Evolutionary conservation across 2,888 invertebrate genomes (phyloP), one percentile per base, ranked within the genome.

Genomic region (Plemyria rubiginata): DNA sequence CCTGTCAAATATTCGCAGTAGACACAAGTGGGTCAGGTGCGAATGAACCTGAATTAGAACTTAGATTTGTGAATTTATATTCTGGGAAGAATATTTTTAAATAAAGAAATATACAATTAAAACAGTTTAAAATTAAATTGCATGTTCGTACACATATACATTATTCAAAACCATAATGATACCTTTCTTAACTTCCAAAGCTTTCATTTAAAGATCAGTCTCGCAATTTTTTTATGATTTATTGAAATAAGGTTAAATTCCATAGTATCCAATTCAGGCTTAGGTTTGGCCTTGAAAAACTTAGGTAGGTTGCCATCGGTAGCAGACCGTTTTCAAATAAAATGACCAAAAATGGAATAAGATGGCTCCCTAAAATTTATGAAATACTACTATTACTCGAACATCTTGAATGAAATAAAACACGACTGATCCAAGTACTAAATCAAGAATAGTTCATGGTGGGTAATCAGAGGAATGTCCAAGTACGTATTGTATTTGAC

Each of bases 261-360:
- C 63, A 66, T 65, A 68, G 66, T 68, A 68, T 65, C 65, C 66
- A 65, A 62, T 70, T 55, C 62, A 41, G 65, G 59, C 46, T 60
- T 48, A 61, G 62, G 62, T 58, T 65, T 54, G 57, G 55, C 61
- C 60, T 65, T 68, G 68, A 68, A 70, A 68, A 70, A 65, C 61
- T 70, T 66, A 65, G 46, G 13, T 48, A 62, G 55, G 57, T 63
- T 68, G 22, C 62, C 54, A 43, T 48, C 16, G 22, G 51, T 4
- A 62, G 54, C 60, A 59, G 62, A 62, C 59, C 58, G 64, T 16
- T 16, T 22, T 32, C 12, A 50, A 64, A 55, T 60, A 49, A 43
- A 63, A 55, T 41, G 13, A 41, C 41, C 36, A 11, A 38, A 11
- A 3, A 38, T 0, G 36, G 9, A 11, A 11, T 11, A 11, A 8